These are phyloP conservation scores for Aurelia sp. DNA, from an alignment of 30 jellyfish, hydroid and myxozoan genomes.

Conservation along the genomic window DNA sequence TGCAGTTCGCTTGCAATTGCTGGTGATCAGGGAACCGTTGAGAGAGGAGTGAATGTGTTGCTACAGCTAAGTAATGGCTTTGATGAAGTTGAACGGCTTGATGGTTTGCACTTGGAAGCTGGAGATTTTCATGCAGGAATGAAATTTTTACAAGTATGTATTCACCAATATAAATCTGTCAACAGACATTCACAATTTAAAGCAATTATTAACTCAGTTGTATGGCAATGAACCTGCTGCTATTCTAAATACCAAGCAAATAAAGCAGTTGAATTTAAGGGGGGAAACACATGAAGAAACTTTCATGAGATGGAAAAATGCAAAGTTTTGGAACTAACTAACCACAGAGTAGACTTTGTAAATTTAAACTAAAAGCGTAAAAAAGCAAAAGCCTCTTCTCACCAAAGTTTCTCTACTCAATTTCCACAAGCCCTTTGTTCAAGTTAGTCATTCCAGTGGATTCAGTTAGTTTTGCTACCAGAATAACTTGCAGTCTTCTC, in stretches of 20 bases:
- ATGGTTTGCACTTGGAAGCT: conserved; percentile 26
- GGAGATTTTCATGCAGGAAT: conserved; percentile 39
- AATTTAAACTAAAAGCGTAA: no score
- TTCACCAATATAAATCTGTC: conserved; percentile 1
- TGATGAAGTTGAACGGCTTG: conserved; percentile 20
- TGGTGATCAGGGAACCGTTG: conserved; percentile 42
- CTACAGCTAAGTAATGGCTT: conserved; percentile 21
- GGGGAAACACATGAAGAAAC: no score
- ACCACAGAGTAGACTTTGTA: no score
- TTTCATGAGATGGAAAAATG: no score
- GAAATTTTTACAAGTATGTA: conserved; percentile 26
- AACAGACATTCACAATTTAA: conserved; percentile 9
- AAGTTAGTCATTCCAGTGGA: no score
- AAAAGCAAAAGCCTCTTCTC: no score
- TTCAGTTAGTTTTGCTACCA: no score
- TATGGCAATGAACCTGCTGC: conserved; percentile 1
- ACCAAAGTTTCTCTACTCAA: no score
- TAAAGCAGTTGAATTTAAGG: no score
- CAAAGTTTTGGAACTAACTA: no score
- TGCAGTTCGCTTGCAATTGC: conserved; percentile 19
- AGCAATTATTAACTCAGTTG: conserved; percentile 1
- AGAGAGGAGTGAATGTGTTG: conserved; percentile 14
- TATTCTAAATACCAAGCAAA: not conserved
- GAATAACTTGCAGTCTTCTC: no score
- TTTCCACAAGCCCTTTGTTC: no score